Evolutionary conservation across 1,140 invertebrate genomes (phyloP), one percentile per base, ranked within the genome.

Genomic region (Batillaria attramentaria): DNA sequence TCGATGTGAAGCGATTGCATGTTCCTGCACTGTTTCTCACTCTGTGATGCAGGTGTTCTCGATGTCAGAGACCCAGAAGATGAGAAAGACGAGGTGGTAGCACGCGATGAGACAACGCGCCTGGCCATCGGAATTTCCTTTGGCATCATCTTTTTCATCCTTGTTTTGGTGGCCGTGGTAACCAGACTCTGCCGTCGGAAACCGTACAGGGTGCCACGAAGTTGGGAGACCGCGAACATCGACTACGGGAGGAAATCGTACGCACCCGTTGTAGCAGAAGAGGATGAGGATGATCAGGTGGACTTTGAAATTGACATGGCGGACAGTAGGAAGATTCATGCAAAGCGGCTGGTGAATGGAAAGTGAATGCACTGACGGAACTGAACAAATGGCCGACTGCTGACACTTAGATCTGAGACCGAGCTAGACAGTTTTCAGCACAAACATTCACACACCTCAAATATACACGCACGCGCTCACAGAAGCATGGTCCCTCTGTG

Each of bases 221-320:
- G 73, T 0, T 82, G 81, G 81, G 77, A 82, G 24, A 13, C 68
- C 31, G 65, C 75, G 42, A 74, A 82, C 37, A 28, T 77, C 18
- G 66, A 77, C 31, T 82, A 79, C 18, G 77, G 66, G 33, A 82
- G 73, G 43, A 82, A 77, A 28, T 66, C 75, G 43, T 82, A 75
- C 41, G 35, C 77, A 75, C 41, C 28, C 77, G 5, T 5, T 1
- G 39, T 31, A 13, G 65, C 31, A 6, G 75, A 75, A 65, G 73
- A 72, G 33, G 39, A 76, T 5, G 77, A 82, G 20, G 37, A 76
- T 28, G 74, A 77, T 20, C 33, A 66, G 10, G 73, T 72, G 35
- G 81, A 82, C 43, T 62, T 77, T 35, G 81, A 82, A 70, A 72
- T 79, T n/a, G 77, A 82, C 41, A 76, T 82, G 72, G 65, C 35